These are phyloP conservation scores for Tetragonisca angustula DNA, from an alignment of 2,888 invertebrate genomes.

Conservation along the genomic window DNA sequence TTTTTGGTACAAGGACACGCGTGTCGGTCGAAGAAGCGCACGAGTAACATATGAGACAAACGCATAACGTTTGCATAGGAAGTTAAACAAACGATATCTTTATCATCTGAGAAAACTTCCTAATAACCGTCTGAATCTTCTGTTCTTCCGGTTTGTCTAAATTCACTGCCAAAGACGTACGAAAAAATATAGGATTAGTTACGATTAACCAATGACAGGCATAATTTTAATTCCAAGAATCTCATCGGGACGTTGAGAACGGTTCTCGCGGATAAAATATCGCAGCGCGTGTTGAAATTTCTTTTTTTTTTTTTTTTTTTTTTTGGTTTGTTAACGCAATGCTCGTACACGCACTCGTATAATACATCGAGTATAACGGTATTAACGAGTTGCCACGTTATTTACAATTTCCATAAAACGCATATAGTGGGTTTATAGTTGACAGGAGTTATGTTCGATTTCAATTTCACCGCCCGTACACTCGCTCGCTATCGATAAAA, in stretches of 20 bases:
- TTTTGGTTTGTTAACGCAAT: background rate
- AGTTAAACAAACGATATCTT: slow-evolving; percentile 66
- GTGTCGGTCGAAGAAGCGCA: slow-evolving; percentile 29
- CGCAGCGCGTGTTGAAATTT: background rate
- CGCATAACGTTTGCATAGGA: slow-evolving; percentile 32
- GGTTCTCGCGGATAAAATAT: slow-evolving; percentile 19
- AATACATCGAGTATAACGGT: slow-evolving; percentile 50
- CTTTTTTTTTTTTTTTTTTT: background rate
- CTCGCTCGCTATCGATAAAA: background rate
- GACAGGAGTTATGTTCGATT: slow-evolving; percentile 18
- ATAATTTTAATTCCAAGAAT: slow-evolving; percentile 13
- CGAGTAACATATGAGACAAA: slow-evolving; percentile 40
- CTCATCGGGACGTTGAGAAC: background rate
- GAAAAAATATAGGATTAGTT: background rate
- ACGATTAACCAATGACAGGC: background rate
- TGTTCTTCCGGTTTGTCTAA: slow-evolving; percentile 11
- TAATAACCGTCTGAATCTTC: background rate
- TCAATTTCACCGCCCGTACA: slow-evolving; percentile 1
- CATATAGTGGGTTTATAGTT: slow-evolving; percentile 32
- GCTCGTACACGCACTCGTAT: background rate
- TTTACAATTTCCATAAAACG: slow-evolving; percentile 28
- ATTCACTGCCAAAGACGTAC: background rate
- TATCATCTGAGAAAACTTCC: slow-evolving; percentile 33
- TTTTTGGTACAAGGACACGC: slow-evolving; percentile 55
- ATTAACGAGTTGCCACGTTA: slow-evolving; percentile 23